phyloP scores from a whole-genome alignment of 1,140 invertebrate genomes.

The Aleiodes sp. region DNA sequence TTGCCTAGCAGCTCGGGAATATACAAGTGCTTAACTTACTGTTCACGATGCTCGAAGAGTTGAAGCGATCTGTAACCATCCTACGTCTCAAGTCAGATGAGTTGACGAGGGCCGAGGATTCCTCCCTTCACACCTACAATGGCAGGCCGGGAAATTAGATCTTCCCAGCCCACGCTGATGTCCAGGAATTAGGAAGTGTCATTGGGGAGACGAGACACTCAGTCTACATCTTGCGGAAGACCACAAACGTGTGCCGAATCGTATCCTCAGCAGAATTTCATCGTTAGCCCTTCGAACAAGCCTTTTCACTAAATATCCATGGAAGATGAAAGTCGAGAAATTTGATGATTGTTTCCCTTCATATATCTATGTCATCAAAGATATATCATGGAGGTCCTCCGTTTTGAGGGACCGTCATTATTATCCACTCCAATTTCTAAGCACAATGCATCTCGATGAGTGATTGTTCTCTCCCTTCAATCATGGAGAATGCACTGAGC shows the following conservation, averaged over 20 bases:
- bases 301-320: too few relatives aligned
- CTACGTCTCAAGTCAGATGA: conserved; percentile 34
- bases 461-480: too few relatives aligned
- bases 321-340: too few relatives aligned
- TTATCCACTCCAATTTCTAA: too few relatives aligned
- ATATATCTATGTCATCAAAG: too few relatives aligned
- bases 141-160: conserved; percentile 53
- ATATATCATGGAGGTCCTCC: too few relatives aligned
- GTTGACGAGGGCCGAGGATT: conserved; percentile 25
- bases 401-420: too few relatives aligned
- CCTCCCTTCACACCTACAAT: conserved; percentile 38
- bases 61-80: conserved; percentile 46
- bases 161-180: conserved; percentile 41
- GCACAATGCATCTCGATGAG: too few relatives aligned
- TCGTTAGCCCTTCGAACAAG: too few relatives aligned
- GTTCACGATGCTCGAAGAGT: conserved; percentile 3
- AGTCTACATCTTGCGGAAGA: conserved; percentile 33
- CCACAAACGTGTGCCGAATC: conserved; percentile 15
- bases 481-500: too few relatives aligned
- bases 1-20: not conserved
- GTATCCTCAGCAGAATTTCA: not conserved
- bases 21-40: not conserved
- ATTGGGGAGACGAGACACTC: conserved; percentile 6
- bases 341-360: too few relatives aligned
- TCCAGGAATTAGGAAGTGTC: conserved; percentile 51